phyloP scores from a whole-genome alignment of 2,113 vertebrate species.

The Albula glossodonta region DNA sequence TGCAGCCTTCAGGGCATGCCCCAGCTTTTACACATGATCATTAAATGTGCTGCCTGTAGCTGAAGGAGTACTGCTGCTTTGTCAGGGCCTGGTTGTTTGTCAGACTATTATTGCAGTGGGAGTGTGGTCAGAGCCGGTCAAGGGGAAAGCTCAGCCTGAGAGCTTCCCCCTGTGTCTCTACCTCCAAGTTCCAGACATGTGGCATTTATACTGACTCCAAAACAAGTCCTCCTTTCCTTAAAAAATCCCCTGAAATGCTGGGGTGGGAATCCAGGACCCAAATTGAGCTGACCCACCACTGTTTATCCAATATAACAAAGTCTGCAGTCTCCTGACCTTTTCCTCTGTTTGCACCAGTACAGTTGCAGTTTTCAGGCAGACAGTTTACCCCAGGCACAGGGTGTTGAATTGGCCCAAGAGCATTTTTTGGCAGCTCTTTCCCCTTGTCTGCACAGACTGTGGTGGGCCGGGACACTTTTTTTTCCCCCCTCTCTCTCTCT shows the following conservation, averaged over 20 bases:
- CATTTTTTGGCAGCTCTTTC: constrained; percentile 7
- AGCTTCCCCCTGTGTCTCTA: neutral
- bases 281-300: neutral
- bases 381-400: neutral
- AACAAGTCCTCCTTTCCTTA: neutral
- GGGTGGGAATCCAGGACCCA: neutral
- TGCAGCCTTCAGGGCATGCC: neutral
- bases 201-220: neutral
- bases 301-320: neutral
- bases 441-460: constrained; percentile 12
- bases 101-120: neutral
- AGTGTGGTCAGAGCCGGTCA: neutral
- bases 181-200: constrained; percentile 2
- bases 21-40: neutral
- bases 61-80: neutral
- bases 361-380: neutral
- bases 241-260: neutral
- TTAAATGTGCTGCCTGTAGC: neutral
- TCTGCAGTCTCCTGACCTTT: neutral
- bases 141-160: neutral
- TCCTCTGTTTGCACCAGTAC: neutral
- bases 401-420: neutral
- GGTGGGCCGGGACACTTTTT: constrained; percentile 8
- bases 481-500: neutral
- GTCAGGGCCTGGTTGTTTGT: neutral